phyloP scores from a whole-genome alignment of 2,888 invertebrate species.

The Erannis defoliaria region DNA sequence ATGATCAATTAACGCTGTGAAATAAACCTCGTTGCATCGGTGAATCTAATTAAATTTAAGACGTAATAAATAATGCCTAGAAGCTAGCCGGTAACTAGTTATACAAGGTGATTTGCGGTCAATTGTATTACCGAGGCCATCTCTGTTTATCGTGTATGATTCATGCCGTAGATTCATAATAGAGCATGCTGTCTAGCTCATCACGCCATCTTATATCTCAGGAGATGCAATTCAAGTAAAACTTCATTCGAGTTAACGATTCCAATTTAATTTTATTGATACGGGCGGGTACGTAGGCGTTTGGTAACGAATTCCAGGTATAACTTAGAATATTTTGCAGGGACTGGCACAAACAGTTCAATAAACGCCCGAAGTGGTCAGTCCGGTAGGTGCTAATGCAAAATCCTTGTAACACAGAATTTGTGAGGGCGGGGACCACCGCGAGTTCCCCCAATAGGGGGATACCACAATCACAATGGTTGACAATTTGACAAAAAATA shows the following conservation, averaged over 20 bases:
- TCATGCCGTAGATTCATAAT: slow-evolving; percentile 58
- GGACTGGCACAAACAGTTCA: slow-evolving; percentile 55
- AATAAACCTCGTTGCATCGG: slow-evolving; percentile 3
- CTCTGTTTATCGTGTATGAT: slow-evolving; percentile 66
- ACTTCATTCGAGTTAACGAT: slow-evolving; percentile 37
- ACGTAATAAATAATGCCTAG: slow-evolving; percentile 14
- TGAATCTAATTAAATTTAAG: slow-evolving; percentile 28
- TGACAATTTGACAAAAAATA: slow-evolving; percentile 43
- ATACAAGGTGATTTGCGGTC: slow-evolving; percentile 58
- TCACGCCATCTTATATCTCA: slow-evolving; percentile 31
- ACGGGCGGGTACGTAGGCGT: slow-evolving; percentile 46
- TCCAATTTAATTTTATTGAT: slow-evolving; percentile 49
- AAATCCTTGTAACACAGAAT: slow-evolving; percentile 74
- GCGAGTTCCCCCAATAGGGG: slow-evolving; percentile 47
- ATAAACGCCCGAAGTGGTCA: slow-evolving; percentile 60
- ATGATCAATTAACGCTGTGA: not conserved
- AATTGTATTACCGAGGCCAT: slow-evolving; percentile 59
- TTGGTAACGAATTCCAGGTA: slow-evolving; percentile 32
- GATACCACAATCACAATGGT: slow-evolving; percentile 41
- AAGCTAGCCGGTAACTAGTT: slow-evolving; percentile 21
- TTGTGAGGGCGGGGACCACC: slow-evolving; percentile 63
- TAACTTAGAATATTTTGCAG: slow-evolving; percentile 33
- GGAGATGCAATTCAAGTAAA: slow-evolving; percentile 34
- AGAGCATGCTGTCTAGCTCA: slow-evolving; percentile 41
- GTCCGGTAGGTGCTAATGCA: slow-evolving; percentile 72